phyloP scores from a whole-genome alignment of 2,888 invertebrate species.

The Lycocerus yunnanus region DNA sequence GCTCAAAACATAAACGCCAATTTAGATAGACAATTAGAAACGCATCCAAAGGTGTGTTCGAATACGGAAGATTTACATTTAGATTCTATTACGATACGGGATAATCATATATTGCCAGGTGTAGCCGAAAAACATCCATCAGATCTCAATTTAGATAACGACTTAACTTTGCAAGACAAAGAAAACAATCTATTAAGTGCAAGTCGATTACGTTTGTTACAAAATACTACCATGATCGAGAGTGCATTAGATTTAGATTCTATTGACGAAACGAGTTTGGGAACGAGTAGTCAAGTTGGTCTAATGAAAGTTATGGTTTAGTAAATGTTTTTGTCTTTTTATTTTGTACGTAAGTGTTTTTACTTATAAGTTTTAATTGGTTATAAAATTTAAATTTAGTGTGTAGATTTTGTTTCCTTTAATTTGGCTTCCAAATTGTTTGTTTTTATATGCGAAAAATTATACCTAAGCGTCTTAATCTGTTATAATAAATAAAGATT shows the following conservation, averaged over 20 bases:
- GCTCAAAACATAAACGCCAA: constrained; percentile 45
- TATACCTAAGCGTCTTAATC: constrained; percentile 1
- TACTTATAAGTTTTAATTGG: constrained; percentile 4
- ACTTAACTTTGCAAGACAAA: constrained; percentile 53
- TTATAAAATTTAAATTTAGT: not conserved
- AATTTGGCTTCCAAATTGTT: constrained; percentile 4
- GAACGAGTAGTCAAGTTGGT: constrained; percentile 70
- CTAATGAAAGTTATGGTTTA: constrained; percentile 60
- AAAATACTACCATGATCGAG: constrained; percentile 90
- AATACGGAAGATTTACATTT: constrained; percentile 62
- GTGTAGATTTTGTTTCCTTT: not conserved
- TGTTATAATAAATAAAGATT: constrained; percentile 16
- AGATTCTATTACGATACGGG: constrained; percentile 56
- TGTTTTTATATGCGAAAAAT: not conserved
- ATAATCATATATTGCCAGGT: constrained; percentile 46
- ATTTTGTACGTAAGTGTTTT: not conserved
- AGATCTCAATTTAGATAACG: constrained; percentile 49
- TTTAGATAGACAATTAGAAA: constrained; percentile 15
- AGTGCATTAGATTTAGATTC: constrained; percentile 88
- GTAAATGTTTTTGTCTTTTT: constrained; percentile 1
- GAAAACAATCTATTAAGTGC: constrained; percentile 65
- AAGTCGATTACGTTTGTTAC: constrained; percentile 75
- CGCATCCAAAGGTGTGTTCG: constrained; percentile 31
- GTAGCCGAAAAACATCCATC: constrained; percentile 41
- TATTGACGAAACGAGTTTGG: constrained; percentile 74